phyloP scores from a whole-genome alignment of 2,888 invertebrate species.

The Spicauda simplicius region DNA sequence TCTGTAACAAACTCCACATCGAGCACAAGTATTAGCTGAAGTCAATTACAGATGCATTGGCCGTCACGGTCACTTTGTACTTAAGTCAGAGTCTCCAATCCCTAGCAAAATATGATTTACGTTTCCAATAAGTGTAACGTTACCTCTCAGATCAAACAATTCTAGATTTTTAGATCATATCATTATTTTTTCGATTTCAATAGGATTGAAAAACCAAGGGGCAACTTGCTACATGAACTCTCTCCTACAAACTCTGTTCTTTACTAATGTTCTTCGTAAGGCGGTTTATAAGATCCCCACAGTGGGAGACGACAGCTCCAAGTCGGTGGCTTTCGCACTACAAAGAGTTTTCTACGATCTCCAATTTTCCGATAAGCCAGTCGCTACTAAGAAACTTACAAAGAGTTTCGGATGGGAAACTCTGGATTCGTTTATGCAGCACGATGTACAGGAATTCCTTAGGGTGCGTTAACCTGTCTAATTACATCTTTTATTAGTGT shows the following conservation, averaged over 20 bases:
- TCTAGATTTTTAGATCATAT: no score
- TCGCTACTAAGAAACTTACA: conserved; percentile 99
- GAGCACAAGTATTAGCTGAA: no score
- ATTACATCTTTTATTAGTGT: not conserved
- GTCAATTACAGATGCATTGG: no score
- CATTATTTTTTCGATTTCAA: not conserved
- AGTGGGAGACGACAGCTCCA: conserved; percentile 96
- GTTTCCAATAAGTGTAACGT: no score
- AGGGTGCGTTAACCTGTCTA: conserved; percentile 77
- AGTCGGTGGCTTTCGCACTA: conserved; percentile 94
- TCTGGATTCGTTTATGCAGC: conserved; percentile 99
- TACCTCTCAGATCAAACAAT: no score
- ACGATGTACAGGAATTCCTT: conserved; percentile 96
- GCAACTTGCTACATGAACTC: conserved; percentile 99
- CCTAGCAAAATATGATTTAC: no score
- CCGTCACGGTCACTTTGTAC: no score
- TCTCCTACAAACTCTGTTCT: conserved; percentile 97
- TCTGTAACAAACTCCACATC: no score
- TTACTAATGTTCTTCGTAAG: conserved; percentile 95
- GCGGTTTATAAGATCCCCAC: conserved; percentile 99
- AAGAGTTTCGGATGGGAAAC: conserved; percentile 99
- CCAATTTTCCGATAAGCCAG: conserved; percentile 98
- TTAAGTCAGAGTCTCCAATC: no score
- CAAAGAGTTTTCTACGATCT: conserved; percentile 99
- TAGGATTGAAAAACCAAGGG: conserved; percentile 98